A percentile compares a stretch with the other conserved stretches of the same genome.
Conservation (phyloP, 2,888 invertebrate species). For the Drosophila niveifrons region DNA sequence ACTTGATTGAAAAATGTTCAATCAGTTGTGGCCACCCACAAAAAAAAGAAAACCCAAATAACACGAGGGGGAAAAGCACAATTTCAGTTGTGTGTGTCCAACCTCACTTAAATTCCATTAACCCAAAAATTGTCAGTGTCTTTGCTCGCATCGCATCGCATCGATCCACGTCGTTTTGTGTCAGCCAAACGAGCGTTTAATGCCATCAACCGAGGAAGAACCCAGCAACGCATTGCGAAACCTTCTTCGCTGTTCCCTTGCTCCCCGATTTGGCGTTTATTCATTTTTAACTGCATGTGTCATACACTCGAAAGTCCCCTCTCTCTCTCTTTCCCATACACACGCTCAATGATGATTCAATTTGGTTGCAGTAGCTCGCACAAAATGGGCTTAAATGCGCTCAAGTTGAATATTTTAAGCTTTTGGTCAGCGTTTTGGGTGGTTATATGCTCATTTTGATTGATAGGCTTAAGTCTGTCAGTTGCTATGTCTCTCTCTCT, state of each 20-base stretch:
- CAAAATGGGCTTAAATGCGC: slow-evolving; percentile 65
- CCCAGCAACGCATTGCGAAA: slow-evolving; percentile 4
- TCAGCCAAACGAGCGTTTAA: slow-evolving; percentile 72
- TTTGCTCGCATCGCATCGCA: slow-evolving; percentile 47
- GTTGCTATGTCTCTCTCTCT: background rate
- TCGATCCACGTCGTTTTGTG: slow-evolving; percentile 55
- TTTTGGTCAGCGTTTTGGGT: slow-evolving; percentile 60
- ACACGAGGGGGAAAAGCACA: slow-evolving; percentile 1
- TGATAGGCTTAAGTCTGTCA: slow-evolving; percentile 65
- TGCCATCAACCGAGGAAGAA: slow-evolving; percentile 44
- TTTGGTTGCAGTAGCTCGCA: slow-evolving; percentile 62
- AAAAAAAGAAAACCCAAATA: slow-evolving; percentile 7
- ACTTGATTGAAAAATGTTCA: slow-evolving; percentile 61
- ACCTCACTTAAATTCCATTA: slow-evolving; percentile 72
- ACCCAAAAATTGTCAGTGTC: slow-evolving; percentile 54
- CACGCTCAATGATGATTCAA: slow-evolving; percentile 62
- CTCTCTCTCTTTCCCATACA: background rate
- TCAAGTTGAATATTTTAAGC: slow-evolving; percentile 63
- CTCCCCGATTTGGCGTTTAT: slow-evolving; percentile 45
- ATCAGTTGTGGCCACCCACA: slow-evolving; percentile 34
- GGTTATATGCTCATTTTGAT: slow-evolving; percentile 68
- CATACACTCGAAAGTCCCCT: slow-evolving; percentile 24
- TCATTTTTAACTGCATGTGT: slow-evolving; percentile 67
- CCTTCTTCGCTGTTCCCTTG: background rate
- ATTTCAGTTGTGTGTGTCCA: slow-evolving; percentile 3